Evolutionary conservation across 1,140 invertebrate genomes (phyloP).

Genomic region (Hypsibius dujardini): DNA sequence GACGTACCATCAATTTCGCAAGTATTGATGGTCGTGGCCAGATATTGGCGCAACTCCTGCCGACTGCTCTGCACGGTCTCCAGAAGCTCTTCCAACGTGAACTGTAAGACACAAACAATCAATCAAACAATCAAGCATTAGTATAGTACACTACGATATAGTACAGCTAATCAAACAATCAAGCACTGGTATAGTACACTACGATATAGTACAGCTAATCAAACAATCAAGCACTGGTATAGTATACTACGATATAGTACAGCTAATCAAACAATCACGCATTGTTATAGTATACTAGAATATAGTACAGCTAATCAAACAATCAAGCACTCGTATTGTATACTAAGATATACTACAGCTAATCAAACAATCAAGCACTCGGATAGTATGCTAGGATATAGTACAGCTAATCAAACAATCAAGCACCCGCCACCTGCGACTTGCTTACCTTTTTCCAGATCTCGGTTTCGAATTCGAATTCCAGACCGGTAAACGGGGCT

Average conservation of each 20-base stretch:
- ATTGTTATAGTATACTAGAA: neutral
- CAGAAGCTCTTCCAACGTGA: neutral
- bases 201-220: too few relatives aligned
- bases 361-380: too few relatives aligned
- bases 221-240: too few relatives aligned
- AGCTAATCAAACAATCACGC: neutral
- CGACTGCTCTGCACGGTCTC: neutral
- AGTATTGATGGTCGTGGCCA: neutral
- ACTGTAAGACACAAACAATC: neutral
- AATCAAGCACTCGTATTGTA: too few relatives aligned
- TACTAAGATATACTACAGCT: too few relatives aligned
- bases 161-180: too few relatives aligned
- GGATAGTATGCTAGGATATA: too few relatives aligned
- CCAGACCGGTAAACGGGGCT: neutral
- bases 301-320: too few relatives aligned
- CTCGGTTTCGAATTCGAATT: neutral
- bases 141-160: neutral
- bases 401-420: too few relatives aligned
- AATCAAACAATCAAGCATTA: neutral
- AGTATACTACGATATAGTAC: too few relatives aligned
- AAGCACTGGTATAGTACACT: too few relatives aligned
- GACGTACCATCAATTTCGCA: conserved; percentile 10
- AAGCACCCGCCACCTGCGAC: too few relatives aligned
- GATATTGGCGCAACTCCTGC: neutral
- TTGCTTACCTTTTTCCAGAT: neutral